Evolutionary conservation across 2,888 invertebrate species (phyloP), one percentile per base, ranked within the genome.

Genomic region (Rotaria sp.): DNA sequence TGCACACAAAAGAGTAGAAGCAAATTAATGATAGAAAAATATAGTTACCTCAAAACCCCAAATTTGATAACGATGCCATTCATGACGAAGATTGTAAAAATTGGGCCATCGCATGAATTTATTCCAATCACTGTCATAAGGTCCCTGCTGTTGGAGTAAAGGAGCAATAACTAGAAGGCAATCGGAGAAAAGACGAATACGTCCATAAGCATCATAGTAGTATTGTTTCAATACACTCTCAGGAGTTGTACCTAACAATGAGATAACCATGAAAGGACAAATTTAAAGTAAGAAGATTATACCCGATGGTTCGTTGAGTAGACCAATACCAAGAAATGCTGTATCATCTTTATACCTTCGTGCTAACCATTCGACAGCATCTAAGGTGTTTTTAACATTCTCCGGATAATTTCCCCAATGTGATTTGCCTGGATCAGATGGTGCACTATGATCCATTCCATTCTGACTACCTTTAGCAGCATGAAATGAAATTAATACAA

Each of bases 11-110:
- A 4, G n/a, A n/a, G n/a, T n/a, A n/a, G n/a, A n/a, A n/a, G n/a
- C n/a, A n/a, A n/a, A n/a, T n/a, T n/a, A n/a, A n/a, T n/a, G n/a
- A n/a, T n/a, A n/a, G n/a, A n/a, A n/a, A n/a, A n/a, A n/a, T n/a
- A n/a, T n/a, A n/a, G 10, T 57, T 57, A 57, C 57, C n/a, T 57
- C 57, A n/a, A 24, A 57, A 24, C 57, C 57, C 26, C 57, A n/a
- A 57, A 57, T 57, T 57, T 57, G 57, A 57, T 57, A 57, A n/a
- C 57, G 57, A 57, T 57, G 57, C 57, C 57, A 57, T n/a, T 57
- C 57, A 57, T 57, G 57, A n/a, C 57, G 57, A 57, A 57, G 10
- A n/a, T 24, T 24, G 3, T 57, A 24, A 26, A 1, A 57, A 24
- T 57, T 5, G 24, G 57, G n/a, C 24, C 24, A 4, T 57, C 2